Conservation (phyloP, 2,113 vertebrate species). For the Periophthalmodon schlosseri region DNA sequence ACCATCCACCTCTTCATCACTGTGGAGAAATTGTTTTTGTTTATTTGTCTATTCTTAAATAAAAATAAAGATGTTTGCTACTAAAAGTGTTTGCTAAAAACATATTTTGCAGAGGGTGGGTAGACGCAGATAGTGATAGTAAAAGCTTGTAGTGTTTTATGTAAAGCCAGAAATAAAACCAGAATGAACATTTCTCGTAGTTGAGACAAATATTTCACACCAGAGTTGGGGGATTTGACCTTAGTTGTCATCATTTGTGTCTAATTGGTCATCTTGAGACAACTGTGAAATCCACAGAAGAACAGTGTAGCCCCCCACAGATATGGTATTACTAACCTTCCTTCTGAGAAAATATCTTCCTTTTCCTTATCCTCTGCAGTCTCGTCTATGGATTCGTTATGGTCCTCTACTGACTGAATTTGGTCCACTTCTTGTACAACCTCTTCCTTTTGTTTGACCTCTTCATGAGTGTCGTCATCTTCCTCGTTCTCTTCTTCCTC, state of each 20-base stretch:
- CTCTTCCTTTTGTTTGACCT: slow-evolving; percentile 3
- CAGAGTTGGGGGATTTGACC: background rate
- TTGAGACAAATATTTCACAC: background rate
- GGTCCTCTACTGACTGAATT: slow-evolving; percentile 20
- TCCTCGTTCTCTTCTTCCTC: slow-evolving; percentile 74
- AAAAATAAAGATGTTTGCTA: background rate
- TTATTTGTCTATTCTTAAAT: background rate
- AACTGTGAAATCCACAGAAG: background rate
- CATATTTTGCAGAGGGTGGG: no score
- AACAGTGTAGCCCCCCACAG: background rate
- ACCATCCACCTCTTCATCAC: slow-evolving; percentile 51
- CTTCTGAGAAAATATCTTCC: slow-evolving; percentile 44
- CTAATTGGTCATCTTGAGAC: background rate
- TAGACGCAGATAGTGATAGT: no score
- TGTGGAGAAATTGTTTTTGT: slow-evolving; percentile 7
- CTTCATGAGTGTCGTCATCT: background rate
- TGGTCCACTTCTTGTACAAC: background rate
- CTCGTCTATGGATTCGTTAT: slow-evolving; percentile 26
- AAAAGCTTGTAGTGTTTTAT: background rate
- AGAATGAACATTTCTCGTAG: no score
- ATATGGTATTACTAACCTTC: slow-evolving; percentile 57
- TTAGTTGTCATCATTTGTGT: no score
- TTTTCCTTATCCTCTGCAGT: slow-evolving; percentile 33
- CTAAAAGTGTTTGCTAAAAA: no score
- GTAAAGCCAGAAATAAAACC: background rate